Base-by-base conservation (phyloP, 2,113 vertebrate species). In the Rana temporaria region DNA sequence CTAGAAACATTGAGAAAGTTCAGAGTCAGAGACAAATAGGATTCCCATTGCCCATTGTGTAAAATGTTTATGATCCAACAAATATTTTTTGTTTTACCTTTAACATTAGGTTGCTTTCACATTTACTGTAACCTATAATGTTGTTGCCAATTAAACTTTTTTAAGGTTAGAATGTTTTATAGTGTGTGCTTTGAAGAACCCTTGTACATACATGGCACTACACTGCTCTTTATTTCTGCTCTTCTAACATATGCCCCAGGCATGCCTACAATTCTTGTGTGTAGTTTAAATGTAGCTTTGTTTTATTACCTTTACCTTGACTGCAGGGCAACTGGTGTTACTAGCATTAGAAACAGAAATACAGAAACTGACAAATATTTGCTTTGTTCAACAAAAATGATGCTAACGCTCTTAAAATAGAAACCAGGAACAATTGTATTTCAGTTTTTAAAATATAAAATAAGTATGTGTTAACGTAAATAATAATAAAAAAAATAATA, bases 201-300 rank as follows among this genome's bases (percentile, higher is more conserved):
- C n/a, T 20, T 22, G 60, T 24, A 63, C 15, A 63, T 11, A n/a
- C 26, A 55, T 71, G 69, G 8, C 42, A 48, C 42, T 69, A 38
- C 38, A 48, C 67, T 69, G n/a, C 17, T 38, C 67, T 48, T 53
- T 71, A 22, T 22, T 71, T 53, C 69, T 26, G 4, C n/a, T 55
- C 69, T 55, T 71, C 17, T 24, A 24, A 71, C 22, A n/a, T 22
- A 52, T 71, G 69, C 69, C 69, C 42, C 42, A 55, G 48, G 69
- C 69, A 71, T 71, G 69, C 48, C 69, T 71, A 52, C 32, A 22
- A 12, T 26, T 71, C 20, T 52, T 52, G 16, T 63, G 60, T 63
- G n/a, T 20, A 63, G 60, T 63, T 63, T 24, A 24, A 63, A 63
- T 63, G 60, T 63, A 20, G 8, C 12, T 63, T 63, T 63, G 11